Percentiles rank a stretch among this genome's conserved stretches.
Evolutionary conservation across 2,888 invertebrate species (phyloP).

Genomic region (Metellina segmentata): DNA sequence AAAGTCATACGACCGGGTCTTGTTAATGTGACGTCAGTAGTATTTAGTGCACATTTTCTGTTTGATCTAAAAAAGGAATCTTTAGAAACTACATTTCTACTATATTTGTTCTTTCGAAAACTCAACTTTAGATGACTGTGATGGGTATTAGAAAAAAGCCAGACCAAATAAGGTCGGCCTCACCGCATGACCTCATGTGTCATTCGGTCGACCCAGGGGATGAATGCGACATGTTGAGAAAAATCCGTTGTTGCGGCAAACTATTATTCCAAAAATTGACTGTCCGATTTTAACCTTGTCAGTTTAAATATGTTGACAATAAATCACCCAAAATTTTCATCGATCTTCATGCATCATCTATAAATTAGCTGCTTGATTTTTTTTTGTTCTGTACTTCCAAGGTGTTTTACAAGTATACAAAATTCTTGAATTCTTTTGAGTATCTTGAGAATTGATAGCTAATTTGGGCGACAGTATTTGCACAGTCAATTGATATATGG

Average conservation of each 20-base stretch:
- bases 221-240: neutral
- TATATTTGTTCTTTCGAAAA: neutral
- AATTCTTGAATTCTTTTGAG: too few relatives aligned
- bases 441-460: too few relatives aligned
- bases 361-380: neutral
- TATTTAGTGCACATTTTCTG: slow-evolving; percentile 11
- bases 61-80: neutral
- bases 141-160: neutral
- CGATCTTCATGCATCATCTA: neutral
- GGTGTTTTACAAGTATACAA: too few relatives aligned
- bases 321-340: neutral
- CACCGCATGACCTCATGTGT: slow-evolving; percentile 11
- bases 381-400: neutral
- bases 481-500: too few relatives aligned
- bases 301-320: neutral
- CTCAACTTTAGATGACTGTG: neutral
- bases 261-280: too few relatives aligned
- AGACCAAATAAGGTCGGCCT: slow-evolving; percentile 46
- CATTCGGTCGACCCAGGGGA: neutral
- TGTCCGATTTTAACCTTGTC: neutral
- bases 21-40: slow-evolving; percentile 19
- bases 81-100: slow-evolving; percentile 4
- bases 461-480: too few relatives aligned
- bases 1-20: slow-evolving; percentile 31
- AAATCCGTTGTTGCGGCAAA: neutral